Percentiles rank a stretch among this genome's conserved stretches.
These are phyloP conservation scores for Dynastes grantii DNA, from an alignment of 2,888 invertebrate genomes.

Conservation along the genomic window DNA sequence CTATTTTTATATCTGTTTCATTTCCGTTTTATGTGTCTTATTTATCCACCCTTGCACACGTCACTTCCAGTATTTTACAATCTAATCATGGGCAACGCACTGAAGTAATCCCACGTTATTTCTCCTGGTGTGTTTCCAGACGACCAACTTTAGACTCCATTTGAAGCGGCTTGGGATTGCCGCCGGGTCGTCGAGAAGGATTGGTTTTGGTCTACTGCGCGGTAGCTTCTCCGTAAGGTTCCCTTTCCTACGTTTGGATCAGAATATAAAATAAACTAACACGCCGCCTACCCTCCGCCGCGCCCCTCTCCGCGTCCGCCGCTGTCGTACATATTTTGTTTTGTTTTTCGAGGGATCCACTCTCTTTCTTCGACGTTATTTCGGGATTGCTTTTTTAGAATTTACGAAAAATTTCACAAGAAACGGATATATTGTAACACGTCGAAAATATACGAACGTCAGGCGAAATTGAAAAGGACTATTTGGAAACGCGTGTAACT, in stretches of 20 bases:
- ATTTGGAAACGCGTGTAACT: too few species aligned
- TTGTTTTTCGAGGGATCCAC: conserved; percentile 67
- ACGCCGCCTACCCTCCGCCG: conserved; percentile 55
- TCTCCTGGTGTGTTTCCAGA: conserved; percentile 70
- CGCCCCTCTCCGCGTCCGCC: conserved; percentile 31
- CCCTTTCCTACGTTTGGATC: conserved; percentile 69
- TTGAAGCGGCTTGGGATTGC: conserved; percentile 13
- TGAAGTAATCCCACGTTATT: conserved; percentile 72
- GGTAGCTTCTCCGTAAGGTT: conserved; percentile 63
- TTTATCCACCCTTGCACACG: conserved; percentile 72
- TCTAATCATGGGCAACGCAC: conserved; percentile 74
- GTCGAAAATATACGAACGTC: conserved; percentile 1
- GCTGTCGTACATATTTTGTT: conserved; percentile 66
- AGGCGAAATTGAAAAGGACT: not conserved
- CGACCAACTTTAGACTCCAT: conserved; percentile 57
- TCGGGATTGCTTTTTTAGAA: conserved; percentile 62
- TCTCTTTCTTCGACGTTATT: conserved; percentile 66
- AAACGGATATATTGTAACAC: conserved; percentile 6
- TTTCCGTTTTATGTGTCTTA: conserved; percentile 72
- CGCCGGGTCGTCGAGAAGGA: conserved; percentile 7
- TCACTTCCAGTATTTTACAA: conserved; percentile 74
- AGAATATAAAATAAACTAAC: conserved; percentile 71
- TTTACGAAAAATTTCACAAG: conserved; percentile 58
- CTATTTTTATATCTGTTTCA: conserved; percentile 72
- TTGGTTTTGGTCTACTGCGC: conserved; percentile 59